Conservation (phyloP, 2,797 vertebrate genomes). For the Craterocephalus amniculus region DNA sequence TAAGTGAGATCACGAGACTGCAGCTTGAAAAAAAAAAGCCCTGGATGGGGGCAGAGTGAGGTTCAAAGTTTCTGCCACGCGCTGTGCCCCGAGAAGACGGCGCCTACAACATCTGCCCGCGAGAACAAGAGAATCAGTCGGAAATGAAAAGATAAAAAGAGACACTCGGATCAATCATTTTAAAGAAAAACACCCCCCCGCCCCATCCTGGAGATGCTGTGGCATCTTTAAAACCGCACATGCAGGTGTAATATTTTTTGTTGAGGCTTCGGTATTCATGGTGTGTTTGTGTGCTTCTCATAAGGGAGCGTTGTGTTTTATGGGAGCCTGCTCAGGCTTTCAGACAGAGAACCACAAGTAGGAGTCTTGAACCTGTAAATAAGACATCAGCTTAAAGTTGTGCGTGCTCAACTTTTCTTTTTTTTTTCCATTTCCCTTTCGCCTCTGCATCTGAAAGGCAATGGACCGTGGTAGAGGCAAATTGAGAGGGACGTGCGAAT, state of each 20-base stretch:
- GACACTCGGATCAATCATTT: conserved; percentile 50
- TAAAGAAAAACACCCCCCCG: conserved; percentile 40
- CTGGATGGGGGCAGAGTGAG: conserved; percentile 51
- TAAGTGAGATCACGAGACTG: conserved; percentile 63
- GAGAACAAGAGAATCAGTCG: conserved; percentile 44
- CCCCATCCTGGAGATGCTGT: conserved; percentile 25
- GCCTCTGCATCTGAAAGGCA: conserved; percentile 49
- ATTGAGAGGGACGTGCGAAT: conserved; percentile 75
- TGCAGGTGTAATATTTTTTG: conserved; percentile 45
- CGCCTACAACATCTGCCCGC: conserved; percentile 66
- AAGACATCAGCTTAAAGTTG: conserved; percentile 72
- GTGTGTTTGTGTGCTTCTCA: conserved; percentile 34
- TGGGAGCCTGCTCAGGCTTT: conserved; percentile 20
- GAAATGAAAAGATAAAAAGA: conserved; percentile 49
- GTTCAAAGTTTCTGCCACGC: conserved; percentile 76
- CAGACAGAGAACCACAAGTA: conserved; percentile 5
- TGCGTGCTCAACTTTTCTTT: conserved; percentile 63
- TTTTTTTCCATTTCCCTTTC: conserved; percentile 43
- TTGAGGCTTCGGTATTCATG: conserved; percentile 15
- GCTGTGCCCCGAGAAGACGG: conserved; percentile 50
- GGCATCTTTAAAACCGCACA: conserved; percentile 25
- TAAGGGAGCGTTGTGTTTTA: conserved; percentile 11
- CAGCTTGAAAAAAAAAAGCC: conserved; percentile 30
- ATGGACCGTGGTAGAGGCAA: conserved; percentile 74
- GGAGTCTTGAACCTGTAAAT: conserved; percentile 54